A percentile compares a stretch with the other conserved stretches of the same genome.
phyloP scores from a whole-genome alignment of 2,797 vertebrate species.

The Cheirogaleus major region DNA sequence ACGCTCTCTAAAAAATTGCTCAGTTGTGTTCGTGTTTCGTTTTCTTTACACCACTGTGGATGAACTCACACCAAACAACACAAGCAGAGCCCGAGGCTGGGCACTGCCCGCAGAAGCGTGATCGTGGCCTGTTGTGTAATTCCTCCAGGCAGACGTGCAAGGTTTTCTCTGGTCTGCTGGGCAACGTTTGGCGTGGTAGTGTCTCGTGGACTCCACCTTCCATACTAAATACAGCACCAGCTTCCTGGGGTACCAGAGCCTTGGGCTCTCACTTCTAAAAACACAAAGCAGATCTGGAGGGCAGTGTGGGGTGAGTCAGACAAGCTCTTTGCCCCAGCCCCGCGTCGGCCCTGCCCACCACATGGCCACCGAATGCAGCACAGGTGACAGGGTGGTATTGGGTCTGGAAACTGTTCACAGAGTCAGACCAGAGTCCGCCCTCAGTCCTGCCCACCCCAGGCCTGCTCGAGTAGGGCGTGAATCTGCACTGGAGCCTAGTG shows the following conservation, averaged over 20 bases:
- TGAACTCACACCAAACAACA: not conserved
- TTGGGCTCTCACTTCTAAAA: not conserved
- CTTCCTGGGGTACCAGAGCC: not conserved
- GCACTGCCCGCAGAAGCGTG: not conserved
- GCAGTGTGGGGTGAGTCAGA: rapidly evolving
- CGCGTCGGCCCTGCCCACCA: rapidly evolving
- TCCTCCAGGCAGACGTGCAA: not conserved
- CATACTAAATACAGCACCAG: not conserved
- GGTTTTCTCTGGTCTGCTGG: not conserved
- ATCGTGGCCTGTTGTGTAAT: rapidly evolving
- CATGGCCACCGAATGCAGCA: too few relatives aligned
- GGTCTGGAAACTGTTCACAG: not conserved
- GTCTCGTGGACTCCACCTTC: not conserved
- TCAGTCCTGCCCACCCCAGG: too few relatives aligned
- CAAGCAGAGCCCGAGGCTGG: not conserved
- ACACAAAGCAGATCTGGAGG: not conserved
- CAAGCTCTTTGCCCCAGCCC: not conserved
- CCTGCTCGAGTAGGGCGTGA: not conserved
- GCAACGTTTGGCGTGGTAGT: rapidly evolving
- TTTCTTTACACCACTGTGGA: not conserved
- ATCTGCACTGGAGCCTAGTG: not conserved
- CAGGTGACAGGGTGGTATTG: not conserved
- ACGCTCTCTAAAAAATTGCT: not conserved
- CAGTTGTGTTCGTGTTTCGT: not conserved
- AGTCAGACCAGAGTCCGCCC: not conserved